These are phyloP conservation scores for Papilio machaon DNA, from an alignment of 1,140 invertebrate genomes.

Conservation along the genomic window DNA sequence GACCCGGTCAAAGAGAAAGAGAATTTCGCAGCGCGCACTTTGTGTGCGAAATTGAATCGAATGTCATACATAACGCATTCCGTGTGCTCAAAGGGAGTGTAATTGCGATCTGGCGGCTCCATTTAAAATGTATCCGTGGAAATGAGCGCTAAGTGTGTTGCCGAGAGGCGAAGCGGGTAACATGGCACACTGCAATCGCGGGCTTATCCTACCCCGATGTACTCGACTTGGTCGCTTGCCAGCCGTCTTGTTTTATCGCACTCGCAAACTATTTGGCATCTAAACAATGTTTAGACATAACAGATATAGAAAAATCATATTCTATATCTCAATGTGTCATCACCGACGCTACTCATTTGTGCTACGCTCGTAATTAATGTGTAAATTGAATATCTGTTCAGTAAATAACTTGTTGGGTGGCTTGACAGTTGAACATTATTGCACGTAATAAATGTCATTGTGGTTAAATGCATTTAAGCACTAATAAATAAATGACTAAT, in stretches of 20 bases:
- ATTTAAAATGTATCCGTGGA: conserved; percentile 79
- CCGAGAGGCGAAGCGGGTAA: conserved; percentile 50
- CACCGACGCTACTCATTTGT: conserved; percentile 39
- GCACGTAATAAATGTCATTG: conserved; percentile 18
- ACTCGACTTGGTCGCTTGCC: conserved; percentile 73
- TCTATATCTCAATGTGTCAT: conserved; percentile 66
- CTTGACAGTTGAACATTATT: conserved; percentile 26
- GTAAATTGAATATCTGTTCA: conserved; percentile 21
- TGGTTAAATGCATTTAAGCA: conserved; percentile 14
- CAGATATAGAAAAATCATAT: conserved; percentile 68
- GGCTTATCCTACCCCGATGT: background rate
- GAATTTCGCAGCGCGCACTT: conserved; percentile 75
- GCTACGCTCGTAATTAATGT: conserved; percentile 10
- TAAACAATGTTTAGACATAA: conserved; percentile 77
- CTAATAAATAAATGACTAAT: conserved; percentile 24
- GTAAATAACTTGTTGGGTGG: conserved; percentile 27
- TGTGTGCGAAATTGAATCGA: conserved; percentile 78
- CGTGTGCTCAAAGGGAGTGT: conserved; percentile 77
- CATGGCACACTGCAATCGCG: conserved; percentile 53
- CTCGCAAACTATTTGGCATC: conserved; percentile 76
- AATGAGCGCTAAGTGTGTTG: conserved; percentile 65
- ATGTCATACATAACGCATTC: conserved; percentile 78
- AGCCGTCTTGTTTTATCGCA: conserved; percentile 77
- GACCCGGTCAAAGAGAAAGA: conserved; percentile 76
- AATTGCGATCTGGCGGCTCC: conserved; percentile 76